Evolutionary conservation across 2,888 invertebrate species (phyloP), one percentile per base, ranked within the genome.

Genomic region (Sericinus montela): DNA sequence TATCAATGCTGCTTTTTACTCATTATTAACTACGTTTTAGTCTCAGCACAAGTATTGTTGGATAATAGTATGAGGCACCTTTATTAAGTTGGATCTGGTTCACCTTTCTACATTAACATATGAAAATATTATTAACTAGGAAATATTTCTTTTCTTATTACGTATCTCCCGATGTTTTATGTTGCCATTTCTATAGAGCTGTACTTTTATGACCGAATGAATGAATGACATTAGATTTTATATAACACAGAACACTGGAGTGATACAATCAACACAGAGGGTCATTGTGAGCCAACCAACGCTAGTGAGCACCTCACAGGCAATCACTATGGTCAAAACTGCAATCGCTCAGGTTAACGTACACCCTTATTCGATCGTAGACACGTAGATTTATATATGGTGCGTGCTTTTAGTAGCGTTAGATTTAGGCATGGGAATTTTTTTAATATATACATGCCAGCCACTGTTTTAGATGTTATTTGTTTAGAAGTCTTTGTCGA

Each of bases 211-310:
- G 19, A 19, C 5, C 3, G 19, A 19, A 19, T 19, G 19, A 19
- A 19, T 19, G 2, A 19, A 19, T 19, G 19, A 19, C 2, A 3
- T 19, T 19, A 19, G 3, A 19, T 19, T 19, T 19, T 19, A 19
- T n/a, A n/a, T n/a, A n/a, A 65, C 59, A 65, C 83, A 88, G 88
- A 88, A 86, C 58, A 71, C 85, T 36, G 88, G 86, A 55, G 85
- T 89, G 71, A 85, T 89, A 63, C 88, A 89, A 65, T 76, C 86
- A 40, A 69, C 82, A 35, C 88, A 88, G 70, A 79, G 87, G 57
- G 85, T 89, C 72, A 81, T 86, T 51, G 83, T 82, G 51, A 79
- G 78, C 54, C 85, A 87, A 62, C 82, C 85, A 32, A 69, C 82
- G 44, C 65, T 88, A 52, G 83, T 86, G 62, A 83, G 76, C 77